A percentile compares a stretch with the other conserved stretches of the same genome.
phyloP scores from a whole-genome alignment of 2,888 invertebrate genomes.

The Tiliacea aurago region DNA sequence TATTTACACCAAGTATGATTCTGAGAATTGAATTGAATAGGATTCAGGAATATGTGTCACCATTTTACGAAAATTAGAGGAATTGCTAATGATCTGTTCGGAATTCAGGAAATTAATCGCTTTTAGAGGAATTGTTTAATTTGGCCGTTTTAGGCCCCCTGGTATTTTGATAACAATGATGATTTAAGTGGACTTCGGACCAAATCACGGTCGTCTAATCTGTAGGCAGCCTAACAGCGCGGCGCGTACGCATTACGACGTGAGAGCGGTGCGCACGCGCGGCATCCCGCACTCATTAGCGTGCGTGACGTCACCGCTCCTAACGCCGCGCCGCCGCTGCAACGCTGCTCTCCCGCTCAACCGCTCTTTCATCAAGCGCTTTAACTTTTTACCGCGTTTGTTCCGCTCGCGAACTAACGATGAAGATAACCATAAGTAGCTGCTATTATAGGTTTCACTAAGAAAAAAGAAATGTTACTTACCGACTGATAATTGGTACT shows the following conservation, averaged over 20 bases:
- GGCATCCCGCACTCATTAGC: constrained; percentile 52
- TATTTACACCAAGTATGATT: too few species aligned
- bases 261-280: constrained; percentile 42
- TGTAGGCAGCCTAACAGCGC: background rate
- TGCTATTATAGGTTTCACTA: constrained; percentile 45
- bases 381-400: constrained; percentile 37
- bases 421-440: constrained; percentile 42
- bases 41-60: too few species aligned
- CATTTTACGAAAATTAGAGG: too few species aligned
- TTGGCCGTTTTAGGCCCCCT: too few species aligned
- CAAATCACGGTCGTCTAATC: background rate
- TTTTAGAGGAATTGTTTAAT: too few species aligned
- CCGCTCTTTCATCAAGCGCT: constrained; percentile 1
- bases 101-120: too few species aligned
- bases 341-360: constrained; percentile 7
- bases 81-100: too few species aligned
- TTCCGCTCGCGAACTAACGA: constrained; percentile 39
- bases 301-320: constrained; percentile 42
- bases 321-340: constrained; percentile 9
- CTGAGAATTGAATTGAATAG: too few species aligned
- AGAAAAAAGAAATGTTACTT: constrained; percentile 40
- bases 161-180: too few species aligned
- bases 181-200: background rate
- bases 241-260: constrained; percentile 3
- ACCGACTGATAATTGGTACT: constrained; percentile 32